These are phyloP conservation scores for Antheraea yamamai DNA, from an alignment of 2,888 invertebrate genomes.

Conservation along the genomic window DNA sequence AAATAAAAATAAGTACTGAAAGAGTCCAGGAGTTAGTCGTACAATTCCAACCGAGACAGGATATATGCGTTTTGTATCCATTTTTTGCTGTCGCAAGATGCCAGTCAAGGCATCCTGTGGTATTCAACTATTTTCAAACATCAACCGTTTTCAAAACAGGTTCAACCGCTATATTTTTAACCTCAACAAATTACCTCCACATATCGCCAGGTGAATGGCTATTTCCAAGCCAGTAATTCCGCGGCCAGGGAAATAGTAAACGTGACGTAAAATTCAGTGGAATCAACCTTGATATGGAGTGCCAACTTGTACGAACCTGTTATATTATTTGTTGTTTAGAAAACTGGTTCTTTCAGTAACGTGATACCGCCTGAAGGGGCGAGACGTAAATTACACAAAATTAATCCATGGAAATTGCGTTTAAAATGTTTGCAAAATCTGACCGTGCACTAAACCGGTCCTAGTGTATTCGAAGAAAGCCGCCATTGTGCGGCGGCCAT, in stretches of 20 bases:
- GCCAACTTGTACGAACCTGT: constrained; percentile 49
- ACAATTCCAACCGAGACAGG: background rate
- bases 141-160: constrained; percentile 35
- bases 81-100: constrained; percentile 9
- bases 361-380: constrained; percentile 63
- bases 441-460: constrained; percentile 62
- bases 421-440: constrained; percentile 60
- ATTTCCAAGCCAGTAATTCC: constrained; percentile 46
- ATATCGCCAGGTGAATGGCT: constrained; percentile 49
- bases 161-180: constrained; percentile 42
- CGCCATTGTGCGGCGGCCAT: constrained; percentile 66
- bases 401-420: constrained; percentile 53
- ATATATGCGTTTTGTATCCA: constrained; percentile 1
- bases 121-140: constrained; percentile 30
- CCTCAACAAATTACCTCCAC: constrained; percentile 39
- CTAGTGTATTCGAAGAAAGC: constrained; percentile 53
- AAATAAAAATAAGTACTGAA: background rate
- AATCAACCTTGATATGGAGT: constrained; percentile 53
- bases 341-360: constrained; percentile 73
- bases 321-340: constrained; percentile 53
- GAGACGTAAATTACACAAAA: constrained; percentile 64
- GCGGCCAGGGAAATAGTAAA: constrained; percentile 52
- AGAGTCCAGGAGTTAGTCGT: background rate
- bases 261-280: constrained; percentile 52
- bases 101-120: constrained; percentile 13